These are phyloP conservation scores for Meiosimyza platycephala DNA, from an alignment of 2,888 invertebrate species.

Conservation along the genomic window DNA sequence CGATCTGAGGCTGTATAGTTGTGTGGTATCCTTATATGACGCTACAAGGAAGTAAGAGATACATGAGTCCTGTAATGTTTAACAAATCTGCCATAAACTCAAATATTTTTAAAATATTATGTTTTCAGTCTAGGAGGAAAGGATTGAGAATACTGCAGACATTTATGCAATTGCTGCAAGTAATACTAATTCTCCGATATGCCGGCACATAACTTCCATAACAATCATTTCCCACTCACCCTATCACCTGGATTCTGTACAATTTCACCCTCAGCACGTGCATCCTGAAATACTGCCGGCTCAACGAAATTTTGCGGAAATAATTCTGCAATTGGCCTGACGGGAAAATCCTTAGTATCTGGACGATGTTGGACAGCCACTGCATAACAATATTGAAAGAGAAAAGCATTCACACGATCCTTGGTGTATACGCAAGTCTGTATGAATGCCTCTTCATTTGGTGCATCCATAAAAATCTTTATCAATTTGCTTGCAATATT, in stretches of 20 bases:
- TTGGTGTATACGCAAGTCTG: constrained; percentile 75
- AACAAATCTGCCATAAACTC: no score
- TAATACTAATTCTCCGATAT: no score
- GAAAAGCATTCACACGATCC: constrained; percentile 80
- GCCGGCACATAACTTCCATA: no score
- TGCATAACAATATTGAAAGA: constrained; percentile 83
- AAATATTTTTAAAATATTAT: no score
- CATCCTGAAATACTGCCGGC: constrained; percentile 76
- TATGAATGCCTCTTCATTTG: constrained; percentile 73
- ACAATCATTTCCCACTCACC: constrained; percentile 46
- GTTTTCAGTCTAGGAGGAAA: no score
- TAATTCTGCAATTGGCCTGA: constrained; percentile 81
- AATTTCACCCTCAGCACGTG: constrained; percentile 76
- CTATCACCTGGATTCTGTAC: constrained; percentile 69
- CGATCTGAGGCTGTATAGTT: constrained; percentile 81
- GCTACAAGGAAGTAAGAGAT: constrained; percentile 37
- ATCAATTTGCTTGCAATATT: constrained; percentile 78
- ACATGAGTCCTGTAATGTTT: background rate
- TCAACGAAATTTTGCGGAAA: constrained; percentile 88
- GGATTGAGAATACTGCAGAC: no score
- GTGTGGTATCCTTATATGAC: constrained; percentile 74
- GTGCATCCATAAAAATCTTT: constrained; percentile 75
- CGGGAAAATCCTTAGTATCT: constrained; percentile 70
- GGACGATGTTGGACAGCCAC: constrained; percentile 78
- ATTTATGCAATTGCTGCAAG: no score